Base-by-base conservation (phyloP, 2,113 vertebrate genomes). In the Bambusicola thoracicus region DNA sequence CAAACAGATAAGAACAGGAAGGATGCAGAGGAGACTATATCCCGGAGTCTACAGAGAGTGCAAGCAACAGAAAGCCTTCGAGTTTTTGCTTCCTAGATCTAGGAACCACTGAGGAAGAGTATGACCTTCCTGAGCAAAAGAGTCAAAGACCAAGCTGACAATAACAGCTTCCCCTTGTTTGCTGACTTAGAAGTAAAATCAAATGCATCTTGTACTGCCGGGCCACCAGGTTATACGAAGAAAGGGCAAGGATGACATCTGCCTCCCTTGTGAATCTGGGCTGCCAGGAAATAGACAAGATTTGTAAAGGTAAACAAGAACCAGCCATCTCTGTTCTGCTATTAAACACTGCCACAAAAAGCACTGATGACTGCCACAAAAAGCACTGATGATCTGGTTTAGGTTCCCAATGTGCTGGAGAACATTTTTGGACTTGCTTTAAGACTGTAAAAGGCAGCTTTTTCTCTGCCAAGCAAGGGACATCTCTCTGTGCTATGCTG, bases 401-500 rank as follows among this genome's bases (percentile, higher is more conserved):
- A 8, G 17, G 21, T 15, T 83, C 16, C 24, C 41, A 73, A 4
- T 34, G 15, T 17, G 66, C 40, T 27, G 2, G 74, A 81, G 8
- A 22, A 46, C 19, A 4, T 21, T 12, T 21, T 62, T 25, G 30
- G n/a, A 58, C 4, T 77, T 58, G 61, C 12, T 80, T 77, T 55
- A 27, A 18, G 16, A 5, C 3, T 75, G 63, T 66, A 32, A 69
- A 80, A 95, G 27, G 6, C 27, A 30, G 51, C 27, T 53, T 30
- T 53, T 25, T 27, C 51, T 53, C 27, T 53, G 51, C 27, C 51
- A 53, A 53, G 27, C 8, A 15, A 15, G 15, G 29, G 27, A 30
- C 51, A 53, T 10, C 14, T 29, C 51, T 53, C 27, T 2, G 5
- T 0, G 1, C 21, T 32, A 19, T 6, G 13, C 12, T 0, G 1